A percentile compares a stretch with the other conserved stretches of the same genome.
phyloP scores from a whole-genome alignment of 2,797 vertebrate species.

The Salarias fasciatus region DNA sequence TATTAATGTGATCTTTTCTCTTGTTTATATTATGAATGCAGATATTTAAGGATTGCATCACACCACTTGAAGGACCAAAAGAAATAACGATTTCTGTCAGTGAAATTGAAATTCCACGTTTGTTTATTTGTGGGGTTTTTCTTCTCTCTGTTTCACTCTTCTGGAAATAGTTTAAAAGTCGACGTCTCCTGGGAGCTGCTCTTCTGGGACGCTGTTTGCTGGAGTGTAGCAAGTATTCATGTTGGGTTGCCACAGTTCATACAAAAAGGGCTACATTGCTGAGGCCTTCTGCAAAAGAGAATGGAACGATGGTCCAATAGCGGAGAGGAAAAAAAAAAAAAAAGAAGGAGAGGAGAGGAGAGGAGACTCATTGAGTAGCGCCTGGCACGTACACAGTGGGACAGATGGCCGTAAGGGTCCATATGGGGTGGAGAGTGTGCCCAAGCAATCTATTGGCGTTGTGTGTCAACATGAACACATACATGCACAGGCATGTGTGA shows the following conservation, averaged over 20 bases:
- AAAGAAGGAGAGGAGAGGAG: neutral
- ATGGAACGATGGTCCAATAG: conserved; percentile 37
- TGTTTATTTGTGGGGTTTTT: too few relatives aligned
- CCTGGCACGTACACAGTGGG: conserved; percentile 63
- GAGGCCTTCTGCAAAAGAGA: conserved; percentile 36
- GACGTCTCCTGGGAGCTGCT: conserved; percentile 19
- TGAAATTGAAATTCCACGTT: too few relatives aligned
- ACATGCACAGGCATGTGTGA: conserved; percentile 26
- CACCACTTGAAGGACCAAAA: too few relatives aligned
- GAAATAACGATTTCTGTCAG: too few relatives aligned
- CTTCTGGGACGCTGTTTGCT: conserved; percentile 31
- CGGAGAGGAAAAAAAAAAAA: conserved; percentile 9
- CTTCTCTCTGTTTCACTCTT: too few relatives aligned
- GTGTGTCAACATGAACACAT: conserved; percentile 29
- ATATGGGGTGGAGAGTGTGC: conserved; percentile 65
- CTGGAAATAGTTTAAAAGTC: too few relatives aligned
- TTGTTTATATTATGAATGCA: too few relatives aligned
- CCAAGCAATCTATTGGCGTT: conserved; percentile 56
- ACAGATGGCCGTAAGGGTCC: conserved; percentile 77
- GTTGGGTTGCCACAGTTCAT: conserved; percentile 56
- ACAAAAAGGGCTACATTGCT: conserved; percentile 41
- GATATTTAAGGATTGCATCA: too few relatives aligned
- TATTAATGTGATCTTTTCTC: too few relatives aligned
- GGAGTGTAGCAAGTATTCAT: conserved; percentile 32
- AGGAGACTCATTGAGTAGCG: conserved; percentile 36